These are phyloP conservation scores for Hemaris fuciformis DNA, from an alignment of 2,888 invertebrate species.

Conservation along the genomic window DNA sequence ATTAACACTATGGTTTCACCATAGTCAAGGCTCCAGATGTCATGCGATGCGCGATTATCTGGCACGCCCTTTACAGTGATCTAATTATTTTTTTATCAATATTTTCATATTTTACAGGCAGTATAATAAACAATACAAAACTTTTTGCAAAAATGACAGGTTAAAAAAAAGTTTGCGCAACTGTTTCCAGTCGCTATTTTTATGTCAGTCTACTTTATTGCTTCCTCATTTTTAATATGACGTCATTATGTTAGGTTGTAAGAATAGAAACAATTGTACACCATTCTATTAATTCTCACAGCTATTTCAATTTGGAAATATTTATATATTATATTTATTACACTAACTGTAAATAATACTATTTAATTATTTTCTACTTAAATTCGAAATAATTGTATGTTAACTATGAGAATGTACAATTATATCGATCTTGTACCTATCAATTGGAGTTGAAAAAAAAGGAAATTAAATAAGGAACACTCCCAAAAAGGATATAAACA, in stretches of 20 bases:
- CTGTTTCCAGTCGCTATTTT: too few relatives aligned
- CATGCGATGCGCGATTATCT: background rate
- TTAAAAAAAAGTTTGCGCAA: too few relatives aligned
- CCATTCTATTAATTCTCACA: too few relatives aligned
- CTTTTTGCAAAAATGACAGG: too few relatives aligned
- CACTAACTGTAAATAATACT: constrained; percentile 7
- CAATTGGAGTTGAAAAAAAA: background rate
- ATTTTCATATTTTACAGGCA: background rate
- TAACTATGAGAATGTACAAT: constrained; percentile 27
- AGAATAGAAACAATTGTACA: too few relatives aligned
- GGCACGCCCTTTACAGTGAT: background rate
- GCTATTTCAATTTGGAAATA: too few relatives aligned
- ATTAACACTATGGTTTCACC: constrained; percentile 39
- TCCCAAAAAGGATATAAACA: too few relatives aligned
- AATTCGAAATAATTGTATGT: constrained; percentile 20
- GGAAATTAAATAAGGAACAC: too few relatives aligned
- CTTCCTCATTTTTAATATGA: too few relatives aligned
- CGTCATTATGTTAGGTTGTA: too few relatives aligned
- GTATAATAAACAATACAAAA: background rate
- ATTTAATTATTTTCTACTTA: constrained; percentile 16
- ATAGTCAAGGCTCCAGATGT: constrained; percentile 21
- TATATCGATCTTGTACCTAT: background rate
- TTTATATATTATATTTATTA: too few relatives aligned
- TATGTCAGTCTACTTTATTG: too few relatives aligned
- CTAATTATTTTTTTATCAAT: background rate